phyloP scores from a whole-genome alignment of 2,113 vertebrate genomes.

The Beaufortia kweichowensis region DNA sequence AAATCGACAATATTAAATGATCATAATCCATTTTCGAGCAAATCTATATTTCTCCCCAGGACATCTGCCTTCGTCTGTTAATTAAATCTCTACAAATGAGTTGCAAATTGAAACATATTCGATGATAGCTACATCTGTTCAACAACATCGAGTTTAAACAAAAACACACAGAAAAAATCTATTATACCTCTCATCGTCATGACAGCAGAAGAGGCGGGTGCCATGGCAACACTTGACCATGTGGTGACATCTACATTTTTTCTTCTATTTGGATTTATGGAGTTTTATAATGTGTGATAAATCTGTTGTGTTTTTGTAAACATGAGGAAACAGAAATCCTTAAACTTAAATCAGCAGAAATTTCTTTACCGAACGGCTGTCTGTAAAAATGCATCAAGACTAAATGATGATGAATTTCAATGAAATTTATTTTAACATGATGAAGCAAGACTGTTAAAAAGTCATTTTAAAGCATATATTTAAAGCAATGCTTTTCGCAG shows the following conservation, averaged over 20 bases:
- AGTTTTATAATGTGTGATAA: too few relatives aligned
- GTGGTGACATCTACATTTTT: not conserved
- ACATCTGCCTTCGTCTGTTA: not conserved
- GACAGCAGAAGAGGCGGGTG: slow-evolving; percentile 20
- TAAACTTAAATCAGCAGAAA: not conserved
- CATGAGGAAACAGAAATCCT: not conserved
- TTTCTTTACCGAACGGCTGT: not conserved
- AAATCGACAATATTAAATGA: not conserved
- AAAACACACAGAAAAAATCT: slow-evolving; percentile 22
- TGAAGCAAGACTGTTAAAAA: too few relatives aligned
- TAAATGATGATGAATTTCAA: too few relatives aligned
- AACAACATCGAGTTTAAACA: slow-evolving; percentile 19
- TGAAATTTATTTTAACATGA: too few relatives aligned
- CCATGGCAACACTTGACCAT: slow-evolving; percentile 37
- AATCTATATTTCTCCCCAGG: not conserved
- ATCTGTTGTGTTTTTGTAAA: not conserved
- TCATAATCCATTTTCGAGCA: not conserved
- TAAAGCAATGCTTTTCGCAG: too few relatives aligned
- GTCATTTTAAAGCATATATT: too few relatives aligned
- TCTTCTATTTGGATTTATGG: not conserved
- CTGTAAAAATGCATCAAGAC: too few relatives aligned
- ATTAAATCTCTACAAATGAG: slow-evolving; percentile 9
- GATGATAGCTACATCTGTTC: slow-evolving; percentile 29
- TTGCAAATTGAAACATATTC: slow-evolving; percentile 20
- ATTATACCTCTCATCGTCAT: slow-evolving; percentile 19